Evolutionary conservation across 2,113 vertebrate species (phyloP), one percentile per base, ranked within the genome.

Genomic region (Campylomormyrus tamandua): DNA sequence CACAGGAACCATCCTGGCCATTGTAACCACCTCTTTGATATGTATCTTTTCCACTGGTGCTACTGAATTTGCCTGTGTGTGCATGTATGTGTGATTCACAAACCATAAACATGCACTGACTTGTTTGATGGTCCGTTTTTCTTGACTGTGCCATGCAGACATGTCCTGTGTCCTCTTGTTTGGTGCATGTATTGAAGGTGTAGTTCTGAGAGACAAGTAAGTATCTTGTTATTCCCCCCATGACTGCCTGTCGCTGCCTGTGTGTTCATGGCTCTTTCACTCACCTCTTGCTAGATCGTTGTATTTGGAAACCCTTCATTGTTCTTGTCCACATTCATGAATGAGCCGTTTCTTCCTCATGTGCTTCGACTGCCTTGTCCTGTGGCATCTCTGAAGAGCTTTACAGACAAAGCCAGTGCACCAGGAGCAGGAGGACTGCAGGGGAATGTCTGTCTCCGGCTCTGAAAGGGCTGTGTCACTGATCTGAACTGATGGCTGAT

Each of bases 111-210:
- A 58, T 84, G 66, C 5, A 7, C n/a, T 21, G 15, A 49, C 5
- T 58, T 13, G n/a, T 4, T 92, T 87, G 31, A 70, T 46, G 5
- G 19, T 17, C 0, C 6, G 0, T 56, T 90, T 89, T 46, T 89
- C 94, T 95, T 94, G 94, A 96, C 89, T 1, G 58, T 17, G 0
- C 21, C 8, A 11, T 86, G 89, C 92, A 98, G 98, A 99, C 92
- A 96, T 99, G 27, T 98, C 98, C 89, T 98, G 96, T 93, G 97
- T 99, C 35, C 93, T 98, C 24, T 92, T 99, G 5, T 99, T 99
- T 70, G 98, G 98, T 53, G 98, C 98, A 45, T 99, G 98, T 93
- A 97, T 99, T 42, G 98, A 99, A 94, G 97, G 98, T 48, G 98
- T 98, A 50, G 94, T 98, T 91, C 90, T 99, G 83, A 97, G 98